These are phyloP conservation scores for Epinotia ramella DNA, from an alignment of 2,888 invertebrate species.

Conservation along the genomic window DNA sequence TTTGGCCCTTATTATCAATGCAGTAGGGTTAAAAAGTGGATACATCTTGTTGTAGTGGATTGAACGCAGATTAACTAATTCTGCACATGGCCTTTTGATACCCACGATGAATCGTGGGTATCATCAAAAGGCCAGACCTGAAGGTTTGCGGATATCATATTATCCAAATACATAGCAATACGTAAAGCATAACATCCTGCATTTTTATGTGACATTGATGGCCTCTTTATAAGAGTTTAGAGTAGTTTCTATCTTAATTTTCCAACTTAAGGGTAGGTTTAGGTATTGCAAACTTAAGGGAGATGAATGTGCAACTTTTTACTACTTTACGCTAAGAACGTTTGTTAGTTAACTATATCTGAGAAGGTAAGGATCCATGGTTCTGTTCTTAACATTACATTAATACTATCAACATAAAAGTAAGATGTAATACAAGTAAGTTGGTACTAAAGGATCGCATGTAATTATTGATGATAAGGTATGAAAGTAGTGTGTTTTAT, in stretches of 20 bases:
- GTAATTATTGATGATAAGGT: not conserved
- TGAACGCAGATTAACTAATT: too few species aligned
- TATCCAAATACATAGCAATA: not conserved
- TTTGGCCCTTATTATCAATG: too few species aligned
- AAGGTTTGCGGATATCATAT: not conserved
- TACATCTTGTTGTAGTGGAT: too few species aligned
- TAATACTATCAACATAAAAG: too few species aligned
- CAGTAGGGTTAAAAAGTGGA: too few species aligned
- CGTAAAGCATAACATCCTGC: not conserved
- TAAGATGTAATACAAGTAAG: too few species aligned
- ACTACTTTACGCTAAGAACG: slow-evolving; percentile 1
- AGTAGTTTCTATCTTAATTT: not conserved
- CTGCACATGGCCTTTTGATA: too few species aligned
- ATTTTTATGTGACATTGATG: too few species aligned
- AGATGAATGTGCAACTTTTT: slow-evolving; percentile 23
- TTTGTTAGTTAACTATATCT: not conserved
- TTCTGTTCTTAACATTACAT: not conserved
- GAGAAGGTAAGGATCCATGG: not conserved
- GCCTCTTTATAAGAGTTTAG: slow-evolving; percentile 1
- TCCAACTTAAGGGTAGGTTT: slow-evolving; percentile 3
- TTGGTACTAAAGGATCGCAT: not conserved
- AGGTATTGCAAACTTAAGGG: slow-evolving; percentile 8
- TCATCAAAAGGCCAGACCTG: too few species aligned
- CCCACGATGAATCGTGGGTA: too few species aligned
- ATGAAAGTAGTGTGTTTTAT: not conserved